Conservation (phyloP, 2,113 vertebrate species). For the Cochlearius cochlearius region DNA sequence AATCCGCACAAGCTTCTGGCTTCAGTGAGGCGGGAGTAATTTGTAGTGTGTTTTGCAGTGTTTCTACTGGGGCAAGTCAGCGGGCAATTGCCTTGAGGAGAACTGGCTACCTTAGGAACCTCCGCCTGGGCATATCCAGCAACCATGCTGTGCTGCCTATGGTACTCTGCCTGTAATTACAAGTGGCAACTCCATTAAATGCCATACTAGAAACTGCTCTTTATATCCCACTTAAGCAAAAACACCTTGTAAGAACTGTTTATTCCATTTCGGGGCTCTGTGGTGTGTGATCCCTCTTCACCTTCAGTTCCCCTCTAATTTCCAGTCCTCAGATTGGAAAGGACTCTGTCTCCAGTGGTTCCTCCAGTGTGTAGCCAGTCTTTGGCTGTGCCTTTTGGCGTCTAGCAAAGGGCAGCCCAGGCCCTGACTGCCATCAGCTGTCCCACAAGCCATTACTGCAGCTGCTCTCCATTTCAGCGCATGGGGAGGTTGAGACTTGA, state of each 20-base stretch:
- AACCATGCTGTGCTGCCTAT: background rate
- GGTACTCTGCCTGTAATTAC: background rate
- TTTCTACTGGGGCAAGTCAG: background rate
- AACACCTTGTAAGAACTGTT: background rate
- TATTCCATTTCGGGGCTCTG: background rate
- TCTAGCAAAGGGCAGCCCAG: background rate
- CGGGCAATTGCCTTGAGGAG: background rate
- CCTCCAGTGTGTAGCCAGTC: background rate
- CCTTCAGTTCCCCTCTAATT: background rate
- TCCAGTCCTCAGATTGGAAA: background rate
- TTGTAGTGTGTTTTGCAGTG: background rate
- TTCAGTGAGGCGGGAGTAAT: background rate
- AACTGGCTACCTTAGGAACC: background rate
- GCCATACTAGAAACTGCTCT: background rate
- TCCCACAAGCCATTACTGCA: background rate
- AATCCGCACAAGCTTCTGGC: background rate
- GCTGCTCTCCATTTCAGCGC: background rate
- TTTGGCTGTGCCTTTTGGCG: background rate
- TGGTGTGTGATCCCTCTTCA: background rate
- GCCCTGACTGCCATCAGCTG: background rate
- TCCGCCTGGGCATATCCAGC: background rate
- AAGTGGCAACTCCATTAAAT: fast-evolving
- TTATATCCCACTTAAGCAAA: background rate
- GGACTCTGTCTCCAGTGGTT: background rate
- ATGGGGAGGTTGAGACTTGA: background rate